Evolutionary conservation across 2,113 vertebrate species (phyloP).

Genomic region (Callocephalon fimbriatum): DNA sequence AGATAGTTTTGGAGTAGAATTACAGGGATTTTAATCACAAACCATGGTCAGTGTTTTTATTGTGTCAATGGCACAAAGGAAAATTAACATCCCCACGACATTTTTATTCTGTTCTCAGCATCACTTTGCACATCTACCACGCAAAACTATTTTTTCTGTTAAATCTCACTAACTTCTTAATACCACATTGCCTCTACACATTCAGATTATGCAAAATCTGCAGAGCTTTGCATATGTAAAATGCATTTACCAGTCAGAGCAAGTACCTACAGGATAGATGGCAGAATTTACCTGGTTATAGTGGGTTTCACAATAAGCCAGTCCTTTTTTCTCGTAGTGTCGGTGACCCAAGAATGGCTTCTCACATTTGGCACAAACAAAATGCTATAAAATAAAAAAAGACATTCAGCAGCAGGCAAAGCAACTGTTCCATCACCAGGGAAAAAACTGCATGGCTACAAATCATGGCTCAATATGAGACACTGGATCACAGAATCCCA

Average conservation of each 20-base stretch:
- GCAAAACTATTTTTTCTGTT: not conserved
- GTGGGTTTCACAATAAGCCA: slow-evolving; percentile 84
- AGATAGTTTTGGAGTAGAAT: not conserved
- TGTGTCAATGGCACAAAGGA: not conserved
- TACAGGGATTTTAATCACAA: not conserved
- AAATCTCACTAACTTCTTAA: not conserved
- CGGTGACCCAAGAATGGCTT: slow-evolving; percentile 82
- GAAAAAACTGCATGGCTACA: not conserved
- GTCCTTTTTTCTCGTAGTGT: slow-evolving; percentile 83
- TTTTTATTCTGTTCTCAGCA: not conserved
- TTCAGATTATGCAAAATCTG: not conserved
- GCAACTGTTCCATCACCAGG: not conserved
- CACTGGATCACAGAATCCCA: not conserved
- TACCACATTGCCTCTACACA: not conserved
- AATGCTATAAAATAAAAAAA: slow-evolving; percentile 69
- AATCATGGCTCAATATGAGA: not conserved
- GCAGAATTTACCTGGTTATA: slow-evolving; percentile 78
- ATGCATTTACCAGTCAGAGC: not conserved
- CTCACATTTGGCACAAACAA: slow-evolving; percentile 84
- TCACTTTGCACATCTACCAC: not conserved
- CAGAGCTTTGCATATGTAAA: not conserved
- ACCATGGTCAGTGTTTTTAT: not conserved
- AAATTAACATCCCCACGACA: not conserved
- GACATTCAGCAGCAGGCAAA: not conserved
- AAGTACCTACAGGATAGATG: not conserved